These are phyloP conservation scores for Boulengeromyrus knoepffleri DNA, from an alignment of 2,113 vertebrate species.

Conservation along the genomic window DNA sequence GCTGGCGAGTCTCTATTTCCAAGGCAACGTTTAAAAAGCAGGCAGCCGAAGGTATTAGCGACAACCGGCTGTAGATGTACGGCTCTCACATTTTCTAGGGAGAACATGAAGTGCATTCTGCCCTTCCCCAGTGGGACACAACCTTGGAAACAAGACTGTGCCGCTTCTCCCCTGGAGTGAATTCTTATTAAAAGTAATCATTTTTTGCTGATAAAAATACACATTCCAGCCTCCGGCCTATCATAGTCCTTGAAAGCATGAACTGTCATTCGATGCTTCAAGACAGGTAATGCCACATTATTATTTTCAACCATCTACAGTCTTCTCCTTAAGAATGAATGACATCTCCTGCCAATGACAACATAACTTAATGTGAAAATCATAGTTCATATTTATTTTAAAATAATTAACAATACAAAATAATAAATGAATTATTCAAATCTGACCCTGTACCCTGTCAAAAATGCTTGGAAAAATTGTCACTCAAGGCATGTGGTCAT, in stretches of 20 bases:
- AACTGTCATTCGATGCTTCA: neutral
- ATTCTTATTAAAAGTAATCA: slow-evolving; percentile 23
- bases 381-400: neutral
- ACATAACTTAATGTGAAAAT: neutral
- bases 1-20: neutral
- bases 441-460: neutral
- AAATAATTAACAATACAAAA: neutral
- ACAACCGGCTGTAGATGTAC: neutral
- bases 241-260: slow-evolving; percentile 13
- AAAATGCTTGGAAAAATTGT: neutral
- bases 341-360: neutral
- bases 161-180: slow-evolving; percentile 16
- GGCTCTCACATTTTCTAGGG: neutral
- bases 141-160: neutral
- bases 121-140: neutral
- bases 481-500: neutral
- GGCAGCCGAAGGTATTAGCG: neutral
- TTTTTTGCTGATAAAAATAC: slow-evolving; percentile 19
- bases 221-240: slow-evolving; percentile 8
- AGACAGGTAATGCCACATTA: neutral
- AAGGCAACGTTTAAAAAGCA: neutral
- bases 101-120: neutral
- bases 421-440: neutral
- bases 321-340: neutral
- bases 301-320: neutral